Base-by-base conservation (phyloP, 2,113 vertebrate genomes). In the Sapayoa aenigma region DNA sequence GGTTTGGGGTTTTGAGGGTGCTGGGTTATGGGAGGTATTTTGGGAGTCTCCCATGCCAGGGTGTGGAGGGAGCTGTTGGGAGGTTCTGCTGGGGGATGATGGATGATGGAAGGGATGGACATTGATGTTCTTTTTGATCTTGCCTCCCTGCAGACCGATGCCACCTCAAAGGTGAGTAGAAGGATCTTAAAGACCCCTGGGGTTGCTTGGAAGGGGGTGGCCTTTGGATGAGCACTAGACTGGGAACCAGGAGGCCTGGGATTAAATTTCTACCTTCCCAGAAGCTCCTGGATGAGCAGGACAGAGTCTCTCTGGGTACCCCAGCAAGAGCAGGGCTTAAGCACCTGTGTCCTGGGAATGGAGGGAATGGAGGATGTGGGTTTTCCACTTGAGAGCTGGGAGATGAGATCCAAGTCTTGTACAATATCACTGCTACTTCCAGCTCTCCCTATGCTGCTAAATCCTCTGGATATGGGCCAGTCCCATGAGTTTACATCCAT, bases 101-200 rank as follows among this genome's bases (percentile, higher is more conserved):
- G 58, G 22, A 21, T n/a, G n/a, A n/a, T n/a, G 14, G 71, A 18
- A 58, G 63, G 76, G 59, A 12, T 25, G 20, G 44, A 24, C 1
- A 3, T 1, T 91, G 73, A 87, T 23, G 20, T 8, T 79, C 23
- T 94, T 9, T 82, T 79, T 69, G 20, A 2, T 17, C 60, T 90
- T 72, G 55, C 41, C 39, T 86, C 63, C 47, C 74, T 68, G 42
- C 95, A 97, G 96, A 66, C 94, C 87, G 2, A 81, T 65, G 59
- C 96, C 96, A 68, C 96, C 96, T 86, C 94, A 95, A 35, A 95
- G 96, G 97, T 97, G 88, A 97, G 96, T 97, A 3, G 6, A 44
- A 62, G 19, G 11, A 28, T 12, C 3, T 0, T 10, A 30, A 1
- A 41, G 42, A 23, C 10, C 50, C 19, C 15, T 6, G 16, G 30